These are phyloP conservation scores for Apostichopus parvimensis DNA, from an alignment of 35 echinoderm and acorn worm genomes.

Conservation along the genomic window DNA sequence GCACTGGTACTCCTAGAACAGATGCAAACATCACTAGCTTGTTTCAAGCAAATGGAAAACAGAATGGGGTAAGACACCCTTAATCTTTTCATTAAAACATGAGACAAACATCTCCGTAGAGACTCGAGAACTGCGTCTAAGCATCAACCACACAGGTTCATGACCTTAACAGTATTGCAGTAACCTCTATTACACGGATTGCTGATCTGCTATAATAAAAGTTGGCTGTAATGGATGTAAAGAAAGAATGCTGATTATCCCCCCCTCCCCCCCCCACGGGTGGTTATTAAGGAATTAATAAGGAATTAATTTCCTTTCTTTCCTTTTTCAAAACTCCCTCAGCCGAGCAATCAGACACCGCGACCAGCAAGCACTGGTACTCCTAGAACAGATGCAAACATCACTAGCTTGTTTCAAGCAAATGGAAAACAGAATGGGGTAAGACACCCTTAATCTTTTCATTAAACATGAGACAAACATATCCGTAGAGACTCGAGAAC, in stretches of 20 bases:
- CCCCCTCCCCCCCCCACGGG: too few species aligned
- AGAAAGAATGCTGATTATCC: too few species aligned
- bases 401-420: conserved; percentile 18
- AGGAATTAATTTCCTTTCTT: neutral
- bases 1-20: neutral
- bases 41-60: conserved; percentile 26
- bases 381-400: neutral
- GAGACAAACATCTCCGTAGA: neutral
- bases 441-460: neutral
- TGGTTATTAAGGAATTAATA: too few species aligned
- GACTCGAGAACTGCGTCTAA: too few species aligned
- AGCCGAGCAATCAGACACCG: neutral
- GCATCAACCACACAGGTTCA: too few species aligned
- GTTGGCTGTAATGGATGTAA: too few species aligned
- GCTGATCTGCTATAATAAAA: too few species aligned
- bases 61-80: neutral
- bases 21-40: neutral
- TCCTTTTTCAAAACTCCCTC: neutral
- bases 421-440: conserved; percentile 33
- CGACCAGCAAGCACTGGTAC: neutral
- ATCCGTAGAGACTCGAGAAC: too few species aligned
- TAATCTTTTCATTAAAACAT: neutral
- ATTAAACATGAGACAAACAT: neutral
- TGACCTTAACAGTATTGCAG: too few species aligned
- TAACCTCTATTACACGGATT: too few species aligned